phyloP scores from a whole-genome alignment of 2,113 vertebrate genomes.

The Ramphastos sulfuratus region DNA sequence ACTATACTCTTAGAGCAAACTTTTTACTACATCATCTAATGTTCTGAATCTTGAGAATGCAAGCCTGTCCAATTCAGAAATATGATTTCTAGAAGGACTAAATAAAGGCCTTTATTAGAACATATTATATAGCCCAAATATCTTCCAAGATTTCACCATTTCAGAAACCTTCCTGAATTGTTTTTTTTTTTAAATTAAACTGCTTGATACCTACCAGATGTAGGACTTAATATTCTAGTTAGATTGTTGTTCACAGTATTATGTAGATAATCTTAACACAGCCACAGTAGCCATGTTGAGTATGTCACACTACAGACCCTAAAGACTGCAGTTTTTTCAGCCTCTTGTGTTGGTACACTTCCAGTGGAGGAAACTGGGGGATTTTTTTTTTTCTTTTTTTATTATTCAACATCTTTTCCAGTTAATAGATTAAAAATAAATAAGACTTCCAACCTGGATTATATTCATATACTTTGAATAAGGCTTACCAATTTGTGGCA shows the following conservation, averaged over 20 bases:
- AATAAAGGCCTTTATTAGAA: background rate
- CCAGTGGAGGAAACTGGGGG: background rate
- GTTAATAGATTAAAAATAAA: background rate
- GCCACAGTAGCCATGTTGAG: background rate
- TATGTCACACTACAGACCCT: background rate
- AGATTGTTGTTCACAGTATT: background rate
- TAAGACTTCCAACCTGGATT: background rate
- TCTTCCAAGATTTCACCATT: background rate
- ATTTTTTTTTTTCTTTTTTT: background rate
- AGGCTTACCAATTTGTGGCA: background rate
- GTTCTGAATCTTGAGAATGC: background rate
- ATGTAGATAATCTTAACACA: background rate
- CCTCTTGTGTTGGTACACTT: background rate
- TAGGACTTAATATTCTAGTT: background rate
- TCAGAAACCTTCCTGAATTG: background rate
- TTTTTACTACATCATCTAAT: background rate
- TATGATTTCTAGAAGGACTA: background rate
- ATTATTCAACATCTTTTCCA: background rate
- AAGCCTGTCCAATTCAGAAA: background rate
- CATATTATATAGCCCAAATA: background rate
- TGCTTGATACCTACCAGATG: background rate
- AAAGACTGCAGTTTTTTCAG: background rate
- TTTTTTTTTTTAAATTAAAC: background rate
- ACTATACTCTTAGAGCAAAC: background rate
- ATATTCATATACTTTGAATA: background rate